Evolutionary conservation across 2,888 invertebrate species (phyloP), one percentile per base, ranked within the genome.

Genomic region (Acleris laterana): DNA sequence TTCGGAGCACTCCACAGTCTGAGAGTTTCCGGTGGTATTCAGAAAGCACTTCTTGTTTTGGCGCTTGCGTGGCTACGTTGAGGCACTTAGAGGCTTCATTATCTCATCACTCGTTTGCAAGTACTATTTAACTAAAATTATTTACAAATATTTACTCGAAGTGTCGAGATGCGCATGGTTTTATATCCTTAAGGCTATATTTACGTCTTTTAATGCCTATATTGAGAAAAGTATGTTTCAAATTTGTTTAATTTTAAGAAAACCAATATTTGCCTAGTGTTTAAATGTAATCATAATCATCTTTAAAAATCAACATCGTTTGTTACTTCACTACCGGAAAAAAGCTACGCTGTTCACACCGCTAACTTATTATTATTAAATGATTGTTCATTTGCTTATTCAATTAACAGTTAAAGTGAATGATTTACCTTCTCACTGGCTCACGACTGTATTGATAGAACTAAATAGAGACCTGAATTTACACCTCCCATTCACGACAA

Each of bases 401-500:
- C 50, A 57, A 63, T 63, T 57, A 57, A 50, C 63, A 58, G 17
- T 53, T 52, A 46, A 46, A 32, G 19, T 58, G 46, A 32, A 48
- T 58, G 46, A 38, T 63, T 52, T 52, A 64, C 9, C 3, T 3
- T 17, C 17, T 51, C 6, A 9, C 25, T 17, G 9, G 6, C 44
- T 50, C 49, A 62, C 62, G 62, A 56, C 25, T 48, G 32, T 16
- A 57, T 20, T 60, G 46, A 17, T 46, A 20, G 17, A 28, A 52
- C 46, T 58, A 58, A 48, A 48, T 32, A 42, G 48, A 48, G 38
- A 51, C 22, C 52, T 59, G 48, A 49, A 59, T 59, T 59, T 59
- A 53, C 59, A 64, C 52, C 59, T 59, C n/a, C 38, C 22, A 38
- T 58, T 58, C 44, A 9, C 32, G 57, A 48, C 50, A 56, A 63